Evolutionary conservation across 2,797 vertebrate genomes (phyloP), one percentile per base, ranked within the genome.

Genomic region (Arrhamphus sclerolepis): DNA sequence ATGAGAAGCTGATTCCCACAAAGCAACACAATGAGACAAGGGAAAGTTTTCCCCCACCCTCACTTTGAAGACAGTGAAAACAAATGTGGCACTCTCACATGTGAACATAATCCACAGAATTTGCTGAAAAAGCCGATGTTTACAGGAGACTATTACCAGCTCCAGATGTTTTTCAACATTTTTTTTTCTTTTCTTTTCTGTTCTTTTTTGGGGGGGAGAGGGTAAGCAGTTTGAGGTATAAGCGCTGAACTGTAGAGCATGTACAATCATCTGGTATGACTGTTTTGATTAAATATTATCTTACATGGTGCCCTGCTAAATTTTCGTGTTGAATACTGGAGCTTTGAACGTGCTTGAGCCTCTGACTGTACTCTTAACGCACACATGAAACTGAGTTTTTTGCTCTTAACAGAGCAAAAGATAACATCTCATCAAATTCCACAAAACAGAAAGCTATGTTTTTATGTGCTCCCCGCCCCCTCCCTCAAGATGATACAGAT

Each of bases 41-140:
- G 62, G 78, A 82, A 70, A 56, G 54, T 66, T 82, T 63, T 44
- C 38, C 0, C 28, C 55, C 73, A 59, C 62, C 55, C 68, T 76
- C 41, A 56, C 71, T 85, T 72, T 82, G 62, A 76, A 74, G 62
- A 64, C 56, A 64, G 24, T 62, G 46, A 82, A 82, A 83, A 77
- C 49, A 88, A 80, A 81, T 38, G 52, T 73, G 56, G 22, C 49
- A 54, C 50, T 75, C 69, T 74, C 72, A 69, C 26, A 67, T 62
- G 60, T 76, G 62, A 77, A 61, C 26, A 46, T 75, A 78, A 86
- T 77, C 63, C 56, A 21, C 22, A 21, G 46, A 66, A 39, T 62
- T 48, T 58, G 74, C 59, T 67, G 62, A 75, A 57, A 55, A 51
- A 65, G 71, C 21, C 44, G 20, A 18, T 38, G 39, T 66, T 56